Conservation (phyloP, 2,888 invertebrate genomes). For the Amphipyra tragopoginis region DNA sequence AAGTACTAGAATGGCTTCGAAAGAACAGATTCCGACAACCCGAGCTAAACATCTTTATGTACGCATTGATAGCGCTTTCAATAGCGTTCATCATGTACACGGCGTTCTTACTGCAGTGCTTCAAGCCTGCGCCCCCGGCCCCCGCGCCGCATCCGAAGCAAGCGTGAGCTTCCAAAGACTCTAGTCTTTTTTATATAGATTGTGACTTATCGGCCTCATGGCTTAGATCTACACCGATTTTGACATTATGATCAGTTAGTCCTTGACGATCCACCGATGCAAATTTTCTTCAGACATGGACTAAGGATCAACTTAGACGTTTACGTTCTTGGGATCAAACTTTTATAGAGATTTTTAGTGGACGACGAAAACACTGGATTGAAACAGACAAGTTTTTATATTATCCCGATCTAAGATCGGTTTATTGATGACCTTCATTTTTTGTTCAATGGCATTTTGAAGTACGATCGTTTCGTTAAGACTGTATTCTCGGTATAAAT, state of each 20-base stretch:
- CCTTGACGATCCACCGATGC: slow-evolving; percentile 66
- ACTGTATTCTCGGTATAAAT: slow-evolving; percentile 74
- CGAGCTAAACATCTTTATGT: slow-evolving; percentile 98
- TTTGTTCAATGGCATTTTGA: slow-evolving; percentile 70
- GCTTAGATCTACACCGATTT: slow-evolving; percentile 57
- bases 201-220: slow-evolving; percentile 66
- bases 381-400: slow-evolving; percentile 57
- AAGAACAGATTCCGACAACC: slow-evolving; percentile 98
- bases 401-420: slow-evolving; percentile 48
- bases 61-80: slow-evolving; percentile 95
- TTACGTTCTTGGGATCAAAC: slow-evolving; percentile 85
- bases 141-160: slow-evolving; percentile 92
- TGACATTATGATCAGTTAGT: slow-evolving; percentile 65
- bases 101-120: slow-evolving; percentile 96
- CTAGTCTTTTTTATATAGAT: slow-evolving; percentile 56
- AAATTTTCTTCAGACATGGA: slow-evolving; percentile 56
- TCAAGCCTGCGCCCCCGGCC: slow-evolving; percentile 93
- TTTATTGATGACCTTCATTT: slow-evolving; percentile 39
- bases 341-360: slow-evolving; percentile 70
- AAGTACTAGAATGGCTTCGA: slow-evolving; percentile 97
- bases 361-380: slow-evolving; percentile 64
- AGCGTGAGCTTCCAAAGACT: slow-evolving; percentile 84
- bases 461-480: slow-evolving; percentile 74
- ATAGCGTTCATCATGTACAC: slow-evolving; percentile 97
- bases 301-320: slow-evolving; percentile 70